Percentiles rank a stretch among this genome's conserved stretches.
Evolutionary conservation across 1,140 invertebrate genomes (phyloP).

Genomic region (Ips nitidus): DNA sequence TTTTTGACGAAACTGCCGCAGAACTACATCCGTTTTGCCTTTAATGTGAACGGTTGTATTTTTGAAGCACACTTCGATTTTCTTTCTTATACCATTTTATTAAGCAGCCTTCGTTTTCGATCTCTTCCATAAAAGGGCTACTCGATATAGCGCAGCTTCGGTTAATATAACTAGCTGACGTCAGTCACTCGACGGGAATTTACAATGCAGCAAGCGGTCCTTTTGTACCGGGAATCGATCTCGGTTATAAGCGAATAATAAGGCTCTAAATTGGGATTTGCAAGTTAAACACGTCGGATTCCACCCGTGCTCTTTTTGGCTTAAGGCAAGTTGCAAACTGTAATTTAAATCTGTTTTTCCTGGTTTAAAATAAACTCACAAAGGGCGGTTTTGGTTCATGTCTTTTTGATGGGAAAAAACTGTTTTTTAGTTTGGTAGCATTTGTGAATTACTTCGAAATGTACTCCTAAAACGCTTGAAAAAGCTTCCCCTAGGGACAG

Average conservation of each 20-base stretch:
- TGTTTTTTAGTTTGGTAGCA: too few relatives aligned
- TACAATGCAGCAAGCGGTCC: conserved; percentile 1
- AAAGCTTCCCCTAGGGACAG: too few relatives aligned
- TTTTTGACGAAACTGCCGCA: neutral
- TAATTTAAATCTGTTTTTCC: neutral
- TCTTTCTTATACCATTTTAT: neutral
- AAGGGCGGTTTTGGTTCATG: neutral
- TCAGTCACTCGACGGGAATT: neutral
- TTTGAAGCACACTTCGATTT: neutral
- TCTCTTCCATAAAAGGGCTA: neutral
- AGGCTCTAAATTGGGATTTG: neutral
- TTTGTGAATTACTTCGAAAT: too few relatives aligned
- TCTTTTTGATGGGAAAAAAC: too few relatives aligned
- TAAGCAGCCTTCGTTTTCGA: neutral
- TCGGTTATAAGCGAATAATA: neutral
- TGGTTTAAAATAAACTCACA: neutral
- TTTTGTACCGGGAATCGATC: neutral
- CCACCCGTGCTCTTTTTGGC: neutral
- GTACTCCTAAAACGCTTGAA: too few relatives aligned
- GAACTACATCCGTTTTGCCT: neutral
- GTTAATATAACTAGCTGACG: neutral
- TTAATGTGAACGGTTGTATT: neutral
- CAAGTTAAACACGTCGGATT: neutral
- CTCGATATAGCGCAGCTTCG: neutral
- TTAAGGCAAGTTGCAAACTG: neutral